Evolutionary conservation across 2,888 invertebrate species (phyloP).

Genomic region (Dolichomitus sp.): DNA sequence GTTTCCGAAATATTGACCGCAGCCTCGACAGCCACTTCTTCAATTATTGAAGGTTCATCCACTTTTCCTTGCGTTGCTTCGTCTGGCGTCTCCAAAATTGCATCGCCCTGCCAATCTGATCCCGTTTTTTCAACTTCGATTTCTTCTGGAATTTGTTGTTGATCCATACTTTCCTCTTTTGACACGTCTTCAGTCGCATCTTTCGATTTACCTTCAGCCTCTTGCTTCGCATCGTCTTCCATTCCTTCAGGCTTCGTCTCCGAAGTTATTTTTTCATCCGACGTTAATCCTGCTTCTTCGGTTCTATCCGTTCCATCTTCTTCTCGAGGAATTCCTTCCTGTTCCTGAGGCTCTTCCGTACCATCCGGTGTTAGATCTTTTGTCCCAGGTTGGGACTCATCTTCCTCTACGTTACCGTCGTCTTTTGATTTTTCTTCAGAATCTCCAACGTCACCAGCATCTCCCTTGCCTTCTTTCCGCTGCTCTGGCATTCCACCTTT

Average conservation of each 20-base stretch:
- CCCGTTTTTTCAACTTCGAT: background rate
- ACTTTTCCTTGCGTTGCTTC: background rate
- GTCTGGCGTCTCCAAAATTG: background rate
- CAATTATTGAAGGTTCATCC: conserved; percentile 16
- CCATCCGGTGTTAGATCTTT: conserved; percentile 7
- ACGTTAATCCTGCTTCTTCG: background rate
- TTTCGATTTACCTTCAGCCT: no score
- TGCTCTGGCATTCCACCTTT: conserved; percentile 36
- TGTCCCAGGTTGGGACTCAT: conserved; percentile 25
- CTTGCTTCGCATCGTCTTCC: background rate
- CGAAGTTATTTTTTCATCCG: conserved; percentile 12
- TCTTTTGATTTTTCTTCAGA: conserved; percentile 42
- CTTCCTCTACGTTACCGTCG: conserved; percentile 20
- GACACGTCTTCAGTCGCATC: no score
- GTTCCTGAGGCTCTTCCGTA: background rate
- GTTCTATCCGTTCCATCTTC: conserved; percentile 1
- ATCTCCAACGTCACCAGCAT: conserved; percentile 13
- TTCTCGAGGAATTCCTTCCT: background rate
- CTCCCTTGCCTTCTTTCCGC: conserved; percentile 31
- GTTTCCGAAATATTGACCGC: conserved; percentile 23
- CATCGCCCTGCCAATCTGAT: background rate
- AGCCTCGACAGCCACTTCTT: conserved; percentile 39
- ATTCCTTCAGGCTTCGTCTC: conserved; percentile 30
- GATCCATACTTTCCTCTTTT: no score
- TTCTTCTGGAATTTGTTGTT: no score